A percentile compares a stretch with the other conserved stretches of the same genome.
These are phyloP conservation scores for Molanna angustata DNA, from an alignment of 2,888 invertebrate species.

Conservation along the genomic window DNA sequence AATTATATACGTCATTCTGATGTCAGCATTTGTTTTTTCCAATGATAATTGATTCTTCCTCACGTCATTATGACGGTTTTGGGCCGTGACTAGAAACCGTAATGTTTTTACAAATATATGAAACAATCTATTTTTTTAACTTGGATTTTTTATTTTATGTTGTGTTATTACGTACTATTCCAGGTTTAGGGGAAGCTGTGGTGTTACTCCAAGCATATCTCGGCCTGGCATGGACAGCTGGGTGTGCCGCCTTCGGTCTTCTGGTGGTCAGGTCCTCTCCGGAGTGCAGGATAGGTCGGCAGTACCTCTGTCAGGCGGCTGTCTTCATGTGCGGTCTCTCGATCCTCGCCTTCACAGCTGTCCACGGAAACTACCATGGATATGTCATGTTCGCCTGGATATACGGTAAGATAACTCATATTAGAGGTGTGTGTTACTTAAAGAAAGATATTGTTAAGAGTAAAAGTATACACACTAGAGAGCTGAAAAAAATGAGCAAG, in stretches of 20 bases:
- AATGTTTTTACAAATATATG: no score
- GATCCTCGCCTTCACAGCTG: slow-evolving; percentile 73
- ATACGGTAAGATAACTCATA: slow-evolving; percentile 67
- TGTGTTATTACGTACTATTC: slow-evolving; percentile 12
- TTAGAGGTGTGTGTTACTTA: no score
- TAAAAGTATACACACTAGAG: no score
- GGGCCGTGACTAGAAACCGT: no score
- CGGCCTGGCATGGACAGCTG: slow-evolving; percentile 80
- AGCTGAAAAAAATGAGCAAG: no score
- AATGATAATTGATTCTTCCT: no score
- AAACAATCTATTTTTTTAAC: no score
- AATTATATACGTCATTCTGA: no score
- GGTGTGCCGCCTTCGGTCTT: slow-evolving; percentile 77
- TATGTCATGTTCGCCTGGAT: slow-evolving; percentile 81
- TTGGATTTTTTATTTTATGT: neutral
- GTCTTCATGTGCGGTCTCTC: slow-evolving; percentile 76
- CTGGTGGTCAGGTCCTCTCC: slow-evolving; percentile 76
- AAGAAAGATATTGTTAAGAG: no score
- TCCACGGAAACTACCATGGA: slow-evolving; percentile 72
- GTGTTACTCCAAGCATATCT: slow-evolving; percentile 70
- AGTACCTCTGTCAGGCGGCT: slow-evolving; percentile 80
- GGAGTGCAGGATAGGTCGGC: slow-evolving; percentile 81
- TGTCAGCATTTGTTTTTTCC: no score
- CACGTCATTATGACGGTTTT: no score
- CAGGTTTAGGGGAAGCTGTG: slow-evolving; percentile 58